Conservation (phyloP, 2,888 invertebrate genomes). For the Parelbella ahira region DNA sequence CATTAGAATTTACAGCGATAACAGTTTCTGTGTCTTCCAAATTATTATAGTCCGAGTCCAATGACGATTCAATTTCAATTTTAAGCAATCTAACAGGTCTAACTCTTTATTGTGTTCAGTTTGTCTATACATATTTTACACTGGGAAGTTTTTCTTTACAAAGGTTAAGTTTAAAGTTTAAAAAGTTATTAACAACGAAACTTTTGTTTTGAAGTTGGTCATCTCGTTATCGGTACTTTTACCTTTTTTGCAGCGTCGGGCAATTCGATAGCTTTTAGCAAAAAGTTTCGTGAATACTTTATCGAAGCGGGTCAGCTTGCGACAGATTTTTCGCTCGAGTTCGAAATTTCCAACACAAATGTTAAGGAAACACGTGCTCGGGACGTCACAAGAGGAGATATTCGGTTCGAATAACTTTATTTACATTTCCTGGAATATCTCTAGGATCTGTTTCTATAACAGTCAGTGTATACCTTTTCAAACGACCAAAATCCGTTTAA, state of each 20-base stretch:
- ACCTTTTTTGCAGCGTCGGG: constrained; percentile 11
- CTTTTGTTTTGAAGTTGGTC: constrained; percentile 18
- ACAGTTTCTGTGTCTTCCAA: constrained; percentile 8
- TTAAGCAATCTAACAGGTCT: too few relatives aligned
- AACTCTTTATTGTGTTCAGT: too few relatives aligned
- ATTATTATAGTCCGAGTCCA: constrained; percentile 11
- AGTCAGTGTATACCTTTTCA: too few relatives aligned
- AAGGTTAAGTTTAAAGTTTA: constrained; percentile 8
- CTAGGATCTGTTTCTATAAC: constrained; percentile 3
- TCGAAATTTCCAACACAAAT: constrained; percentile 31
- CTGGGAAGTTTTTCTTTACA: too few relatives aligned
- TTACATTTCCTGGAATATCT: constrained; percentile 27
- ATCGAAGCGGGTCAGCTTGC: constrained; percentile 23
- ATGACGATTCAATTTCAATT: background rate
- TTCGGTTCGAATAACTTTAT: constrained; percentile 44
- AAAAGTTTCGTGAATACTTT: constrained; percentile 25
- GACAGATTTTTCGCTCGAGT: constrained; percentile 24
- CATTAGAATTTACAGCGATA: constrained; percentile 18
- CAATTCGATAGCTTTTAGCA: constrained; percentile 22
- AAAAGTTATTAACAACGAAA: constrained; percentile 17
- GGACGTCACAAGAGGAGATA: constrained; percentile 61
- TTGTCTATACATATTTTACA: too few relatives aligned
- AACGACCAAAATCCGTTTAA: too few relatives aligned
- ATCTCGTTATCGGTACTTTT: constrained; percentile 18
- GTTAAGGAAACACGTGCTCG: constrained; percentile 46